Conservation (phyloP, 2,888 invertebrate species). For the Acronicta psi region DNA sequence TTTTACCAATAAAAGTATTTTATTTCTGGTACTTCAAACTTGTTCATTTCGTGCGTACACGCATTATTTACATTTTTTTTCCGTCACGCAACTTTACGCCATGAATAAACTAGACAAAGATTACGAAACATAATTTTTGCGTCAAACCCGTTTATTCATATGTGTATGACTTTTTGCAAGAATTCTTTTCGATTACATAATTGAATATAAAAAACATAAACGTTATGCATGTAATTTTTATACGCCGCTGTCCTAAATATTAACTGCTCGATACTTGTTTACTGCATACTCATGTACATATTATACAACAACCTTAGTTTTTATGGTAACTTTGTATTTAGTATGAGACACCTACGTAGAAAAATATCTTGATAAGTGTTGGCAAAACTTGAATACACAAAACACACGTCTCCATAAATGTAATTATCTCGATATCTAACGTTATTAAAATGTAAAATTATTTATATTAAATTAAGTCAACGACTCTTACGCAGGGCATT, state of each 20-base stretch:
- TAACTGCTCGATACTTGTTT: conserved; percentile 11
- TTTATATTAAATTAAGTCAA: too few species aligned
- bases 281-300: conserved; percentile 14
- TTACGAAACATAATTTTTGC: conserved; percentile 38
- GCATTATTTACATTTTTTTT: conserved; percentile 49
- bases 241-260: conserved; percentile 24
- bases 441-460: too few species aligned
- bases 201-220: conserved; percentile 45
- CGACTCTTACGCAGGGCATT: too few species aligned
- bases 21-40: conserved; percentile 25
- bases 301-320: conserved; percentile 29
- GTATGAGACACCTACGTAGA: neutral
- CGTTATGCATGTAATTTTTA: conserved; percentile 22
- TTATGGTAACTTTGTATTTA: conserved; percentile 21
- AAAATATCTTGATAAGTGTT: conserved; percentile 18
- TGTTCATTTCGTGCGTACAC: conserved; percentile 39
- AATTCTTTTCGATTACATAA: conserved; percentile 40
- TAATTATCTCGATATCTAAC: too few species aligned
- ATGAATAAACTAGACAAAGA: conserved; percentile 49
- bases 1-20: neutral
- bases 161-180: conserved; percentile 38
- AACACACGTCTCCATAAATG: too few species aligned
- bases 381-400: too few species aligned
- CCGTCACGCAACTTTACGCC: conserved; percentile 39
- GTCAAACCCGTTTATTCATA: conserved; percentile 41